Conservation (phyloP, 2,888 invertebrate genomes). For the Resseliella maxima region DNA sequence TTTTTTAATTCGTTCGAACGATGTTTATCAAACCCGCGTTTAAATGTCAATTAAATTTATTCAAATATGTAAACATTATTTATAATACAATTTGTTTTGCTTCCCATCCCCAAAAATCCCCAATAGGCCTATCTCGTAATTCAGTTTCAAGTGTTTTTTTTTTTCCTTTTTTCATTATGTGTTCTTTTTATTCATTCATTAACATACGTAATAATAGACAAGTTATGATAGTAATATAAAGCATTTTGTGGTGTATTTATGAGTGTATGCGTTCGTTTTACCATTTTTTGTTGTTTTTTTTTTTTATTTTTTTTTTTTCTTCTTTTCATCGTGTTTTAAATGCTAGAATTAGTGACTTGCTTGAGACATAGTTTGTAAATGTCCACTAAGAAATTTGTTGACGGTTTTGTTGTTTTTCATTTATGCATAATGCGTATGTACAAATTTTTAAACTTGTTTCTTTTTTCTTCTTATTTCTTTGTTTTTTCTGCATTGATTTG, state of each 20-base stretch:
- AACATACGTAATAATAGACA: slow-evolving; percentile 15
- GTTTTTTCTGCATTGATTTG: too few relatives aligned
- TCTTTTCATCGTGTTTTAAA: too few relatives aligned
- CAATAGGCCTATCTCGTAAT: too few relatives aligned
- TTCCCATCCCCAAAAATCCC: not conserved
- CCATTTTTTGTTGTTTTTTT: too few relatives aligned
- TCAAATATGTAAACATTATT: slow-evolving; percentile 2
- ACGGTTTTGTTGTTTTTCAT: too few relatives aligned
- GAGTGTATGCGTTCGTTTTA: not conserved
- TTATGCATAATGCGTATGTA: not conserved
- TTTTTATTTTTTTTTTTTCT: too few relatives aligned
- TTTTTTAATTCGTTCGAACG: not conserved
- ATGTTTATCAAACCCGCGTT: not conserved
- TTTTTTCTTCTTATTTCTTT: too few relatives aligned
- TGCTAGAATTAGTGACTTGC: too few relatives aligned
- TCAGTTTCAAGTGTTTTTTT: not conserved
- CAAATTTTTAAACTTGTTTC: not conserved
- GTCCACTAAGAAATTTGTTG: too few relatives aligned
- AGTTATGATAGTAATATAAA: slow-evolving; percentile 50
- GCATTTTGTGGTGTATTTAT: slow-evolving; percentile 11
- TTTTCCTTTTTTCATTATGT: not conserved
- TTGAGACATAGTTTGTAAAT: too few relatives aligned
- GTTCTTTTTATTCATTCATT: not conserved
- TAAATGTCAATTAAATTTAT: slow-evolving; percentile 15
- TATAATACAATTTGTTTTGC: not conserved